phyloP scores from a whole-genome alignment of 2,113 vertebrate genomes.

The Sialia sialis region DNA sequence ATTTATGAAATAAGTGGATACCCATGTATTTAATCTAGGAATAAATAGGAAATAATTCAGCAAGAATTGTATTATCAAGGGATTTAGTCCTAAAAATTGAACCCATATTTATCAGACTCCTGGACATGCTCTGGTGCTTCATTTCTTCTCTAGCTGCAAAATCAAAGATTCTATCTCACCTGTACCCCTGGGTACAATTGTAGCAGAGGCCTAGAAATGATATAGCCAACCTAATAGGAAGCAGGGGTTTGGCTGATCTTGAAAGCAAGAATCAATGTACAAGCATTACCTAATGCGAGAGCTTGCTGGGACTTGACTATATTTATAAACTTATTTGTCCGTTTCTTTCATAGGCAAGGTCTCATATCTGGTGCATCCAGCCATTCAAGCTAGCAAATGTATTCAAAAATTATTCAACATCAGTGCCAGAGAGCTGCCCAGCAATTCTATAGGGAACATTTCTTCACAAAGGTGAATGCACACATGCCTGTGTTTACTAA shows the following conservation, averaged over 20 bases:
- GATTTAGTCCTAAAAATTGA: not conserved
- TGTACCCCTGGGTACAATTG: accelerated
- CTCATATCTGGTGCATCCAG: not conserved
- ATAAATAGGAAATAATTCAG: not conserved
- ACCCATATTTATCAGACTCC: not conserved
- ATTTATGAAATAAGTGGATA: not conserved
- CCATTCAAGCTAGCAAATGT: not conserved
- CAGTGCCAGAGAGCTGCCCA: not conserved
- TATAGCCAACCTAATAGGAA: not conserved
- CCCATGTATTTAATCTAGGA: not conserved
- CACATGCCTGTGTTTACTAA: not conserved
- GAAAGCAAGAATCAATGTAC: not conserved
- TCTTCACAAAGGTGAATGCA: not conserved
- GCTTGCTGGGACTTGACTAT: not conserved
- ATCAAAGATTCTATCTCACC: not conserved
- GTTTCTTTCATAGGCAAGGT: not conserved
- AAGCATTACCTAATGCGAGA: not conserved
- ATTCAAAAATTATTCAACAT: not conserved
- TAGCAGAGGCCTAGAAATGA: not conserved
- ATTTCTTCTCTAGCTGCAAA: not conserved
- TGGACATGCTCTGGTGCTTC: not conserved
- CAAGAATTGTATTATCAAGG: not conserved
- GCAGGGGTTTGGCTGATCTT: not conserved
- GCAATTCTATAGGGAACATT: not conserved
- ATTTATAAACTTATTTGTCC: not conserved